Evolutionary conservation across 2,797 vertebrate species (phyloP).

Genomic region (Coregonus sp.): DNA sequence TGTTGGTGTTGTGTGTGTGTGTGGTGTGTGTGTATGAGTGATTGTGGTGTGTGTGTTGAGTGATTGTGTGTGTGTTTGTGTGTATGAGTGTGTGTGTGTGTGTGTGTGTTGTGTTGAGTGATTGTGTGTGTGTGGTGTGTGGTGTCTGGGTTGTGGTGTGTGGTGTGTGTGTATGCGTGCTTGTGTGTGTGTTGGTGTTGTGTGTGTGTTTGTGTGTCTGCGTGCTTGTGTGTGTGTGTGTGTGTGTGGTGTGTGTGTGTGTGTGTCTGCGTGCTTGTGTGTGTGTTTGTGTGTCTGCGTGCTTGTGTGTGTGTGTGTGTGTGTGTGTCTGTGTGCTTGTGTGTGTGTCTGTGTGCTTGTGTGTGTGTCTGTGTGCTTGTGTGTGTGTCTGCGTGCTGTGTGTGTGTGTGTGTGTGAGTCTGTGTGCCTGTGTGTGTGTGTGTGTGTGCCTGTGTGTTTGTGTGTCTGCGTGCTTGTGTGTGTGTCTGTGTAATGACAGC

Average conservation of each 20-base stretch:
- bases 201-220: constrained; percentile 20
- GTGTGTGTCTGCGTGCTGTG: neutral
- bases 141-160: no score
- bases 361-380: neutral
- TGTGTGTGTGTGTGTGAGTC: constrained; percentile 14
- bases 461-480: constrained; percentile 4
- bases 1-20: no score
- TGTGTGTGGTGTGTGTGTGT: neutral
- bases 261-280: constrained; percentile 2
- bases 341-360: neutral
- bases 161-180: no score
- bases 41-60: no score
- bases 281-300: constrained; percentile 9
- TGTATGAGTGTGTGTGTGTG: no score
- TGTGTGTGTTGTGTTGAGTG: neutral
- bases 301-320: neutral
- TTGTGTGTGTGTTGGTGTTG: no score
- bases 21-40: no score
- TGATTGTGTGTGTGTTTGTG: no score
- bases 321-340: constrained; percentile 16
- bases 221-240: neutral
- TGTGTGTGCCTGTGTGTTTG: neutral
- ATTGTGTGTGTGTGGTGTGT: no score
- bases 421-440: neutral
- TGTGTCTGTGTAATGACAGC: constrained; percentile 37